A percentile compares a stretch with the other conserved stretches of the same genome.
Evolutionary conservation across 2,888 invertebrate genomes (phyloP).

Genomic region (Agrotis clavis): DNA sequence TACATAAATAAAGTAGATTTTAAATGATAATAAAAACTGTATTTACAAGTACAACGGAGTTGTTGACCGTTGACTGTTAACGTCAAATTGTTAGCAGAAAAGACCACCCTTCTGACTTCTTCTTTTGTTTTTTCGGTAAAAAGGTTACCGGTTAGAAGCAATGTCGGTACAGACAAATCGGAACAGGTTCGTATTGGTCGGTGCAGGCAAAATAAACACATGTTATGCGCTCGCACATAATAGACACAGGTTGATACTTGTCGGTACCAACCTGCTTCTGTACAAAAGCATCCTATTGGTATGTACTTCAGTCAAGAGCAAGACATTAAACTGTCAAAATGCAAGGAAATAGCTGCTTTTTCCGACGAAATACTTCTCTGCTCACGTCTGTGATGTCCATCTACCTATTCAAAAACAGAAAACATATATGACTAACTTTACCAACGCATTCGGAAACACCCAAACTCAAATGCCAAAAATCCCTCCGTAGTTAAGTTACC

Average conservation of each 20-base stretch:
- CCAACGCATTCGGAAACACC: neutral
- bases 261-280: too few relatives aligned
- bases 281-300: too few relatives aligned
- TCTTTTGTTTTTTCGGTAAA: neutral
- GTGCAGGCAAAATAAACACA: too few relatives aligned
- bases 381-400: neutral
- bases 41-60: conserved; percentile 9
- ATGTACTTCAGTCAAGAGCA: too few relatives aligned
- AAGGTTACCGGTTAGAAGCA: too few relatives aligned
- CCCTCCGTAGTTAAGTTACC: neutral
- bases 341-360: too few relatives aligned
- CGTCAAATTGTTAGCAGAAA: neutral
- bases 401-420: neutral
- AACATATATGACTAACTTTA: neutral
- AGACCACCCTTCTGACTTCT: neutral
- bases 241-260: too few relatives aligned
- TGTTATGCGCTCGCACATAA: too few relatives aligned
- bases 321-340: too few relatives aligned
- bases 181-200: too few relatives aligned
- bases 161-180: too few relatives aligned
- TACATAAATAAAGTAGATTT: conserved; percentile 25
- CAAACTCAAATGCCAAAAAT: conserved; percentile 47
- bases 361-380: too few relatives aligned
- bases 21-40: conserved; percentile 35
- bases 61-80: conserved; percentile 1